phyloP scores from a whole-genome alignment of 2,797 vertebrate genomes.

The Darevskia mixta region DNA sequence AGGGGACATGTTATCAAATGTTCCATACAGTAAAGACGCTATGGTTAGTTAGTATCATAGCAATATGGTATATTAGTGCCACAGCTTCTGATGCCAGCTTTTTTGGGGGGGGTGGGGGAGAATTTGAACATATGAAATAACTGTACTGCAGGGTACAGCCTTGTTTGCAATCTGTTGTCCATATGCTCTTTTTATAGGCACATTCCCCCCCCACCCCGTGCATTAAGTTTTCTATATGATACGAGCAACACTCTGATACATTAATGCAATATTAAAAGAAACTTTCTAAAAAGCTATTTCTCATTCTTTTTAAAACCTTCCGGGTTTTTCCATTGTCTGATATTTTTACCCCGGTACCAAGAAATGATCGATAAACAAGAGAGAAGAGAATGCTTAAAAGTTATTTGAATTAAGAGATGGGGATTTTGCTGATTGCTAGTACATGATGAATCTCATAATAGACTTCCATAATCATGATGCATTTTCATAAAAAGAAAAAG shows the following conservation, averaged over 20 bases:
- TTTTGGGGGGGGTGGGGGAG: background rate
- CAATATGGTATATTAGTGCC: background rate
- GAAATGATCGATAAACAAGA: slow-evolving; percentile 66
- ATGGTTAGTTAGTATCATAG: background rate
- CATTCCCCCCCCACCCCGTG: background rate
- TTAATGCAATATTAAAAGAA: slow-evolving; percentile 40
- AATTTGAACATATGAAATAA: background rate
- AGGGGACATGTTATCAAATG: background rate
- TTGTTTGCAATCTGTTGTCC: background rate
- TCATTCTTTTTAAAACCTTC: slow-evolving; percentile 48
- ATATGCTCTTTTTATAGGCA: background rate
- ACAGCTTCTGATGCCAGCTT: background rate
- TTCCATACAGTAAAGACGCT: background rate
- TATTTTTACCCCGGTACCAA: slow-evolving; percentile 54
- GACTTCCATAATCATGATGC: slow-evolving; percentile 11
- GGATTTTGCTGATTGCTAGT: slow-evolving; percentile 57
- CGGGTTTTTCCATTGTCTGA: slow-evolving; percentile 38
- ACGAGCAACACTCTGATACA: slow-evolving; percentile 28
- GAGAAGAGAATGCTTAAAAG: slow-evolving; percentile 62
- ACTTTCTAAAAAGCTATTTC: background rate
- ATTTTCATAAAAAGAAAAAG: slow-evolving; percentile 41
- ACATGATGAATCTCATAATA: slow-evolving; percentile 20
- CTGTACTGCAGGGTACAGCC: background rate
- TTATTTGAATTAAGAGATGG: slow-evolving; percentile 69
- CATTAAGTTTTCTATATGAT: slow-evolving; percentile 42